phyloP scores from a whole-genome alignment of 2,113 vertebrate species.

The Otolemur garnettii region DNA sequence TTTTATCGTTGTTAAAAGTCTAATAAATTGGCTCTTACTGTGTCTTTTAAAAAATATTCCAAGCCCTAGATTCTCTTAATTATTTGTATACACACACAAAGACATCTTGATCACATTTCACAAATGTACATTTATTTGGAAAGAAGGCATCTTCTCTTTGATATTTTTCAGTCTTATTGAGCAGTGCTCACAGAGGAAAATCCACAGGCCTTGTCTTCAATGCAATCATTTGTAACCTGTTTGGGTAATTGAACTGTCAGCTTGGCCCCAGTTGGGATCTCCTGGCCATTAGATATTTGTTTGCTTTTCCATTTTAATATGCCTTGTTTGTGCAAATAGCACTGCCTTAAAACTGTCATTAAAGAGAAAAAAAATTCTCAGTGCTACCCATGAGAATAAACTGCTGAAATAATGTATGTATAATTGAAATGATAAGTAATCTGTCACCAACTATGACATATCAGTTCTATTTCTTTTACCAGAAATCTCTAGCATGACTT shows the following conservation, averaged over 20 bases:
- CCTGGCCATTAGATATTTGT: not conserved
- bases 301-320: slow-evolving; percentile 69
- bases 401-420: slow-evolving; percentile 47
- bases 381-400: slow-evolving; percentile 47
- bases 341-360: slow-evolving; percentile 38
- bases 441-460: slow-evolving; percentile 62
- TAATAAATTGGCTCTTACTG: not conserved
- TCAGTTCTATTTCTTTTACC: not conserved
- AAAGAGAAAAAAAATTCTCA: slow-evolving; percentile 58
- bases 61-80: not conserved
- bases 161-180: slow-evolving; percentile 58
- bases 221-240: slow-evolving; percentile 70
- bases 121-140: not conserved
- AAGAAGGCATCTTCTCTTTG: slow-evolving; percentile 1
- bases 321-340: slow-evolving; percentile 61
- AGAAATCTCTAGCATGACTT: slow-evolving; percentile 44
- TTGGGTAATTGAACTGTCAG: slow-evolving; percentile 74
- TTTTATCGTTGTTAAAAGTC: not conserved
- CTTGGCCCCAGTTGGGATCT: slow-evolving; percentile 24
- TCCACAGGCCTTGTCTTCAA: slow-evolving; percentile 64
- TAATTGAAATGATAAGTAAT: slow-evolving; percentile 68
- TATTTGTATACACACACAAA: not conserved
- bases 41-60: not conserved
- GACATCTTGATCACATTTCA: not conserved
- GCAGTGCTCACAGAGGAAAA: slow-evolving; percentile 11